Evolutionary conservation across 2,113 vertebrate genomes (phyloP).

Genomic region (Chionodraco myersi): DNA sequence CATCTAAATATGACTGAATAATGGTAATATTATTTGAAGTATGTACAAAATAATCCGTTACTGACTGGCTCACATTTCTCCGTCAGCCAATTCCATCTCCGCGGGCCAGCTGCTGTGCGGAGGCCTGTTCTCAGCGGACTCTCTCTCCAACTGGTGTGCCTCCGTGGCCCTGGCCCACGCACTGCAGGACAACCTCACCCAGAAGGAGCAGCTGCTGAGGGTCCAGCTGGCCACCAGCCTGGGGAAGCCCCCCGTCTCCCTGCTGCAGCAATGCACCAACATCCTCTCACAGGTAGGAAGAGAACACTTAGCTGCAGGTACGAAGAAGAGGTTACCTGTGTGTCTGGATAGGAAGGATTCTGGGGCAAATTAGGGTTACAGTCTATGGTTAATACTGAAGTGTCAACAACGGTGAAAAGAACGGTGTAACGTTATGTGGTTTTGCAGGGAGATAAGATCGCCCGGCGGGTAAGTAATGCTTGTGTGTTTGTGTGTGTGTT

Average conservation of each 20-base stretch:
- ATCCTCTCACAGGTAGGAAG: slow-evolving; percentile 95
- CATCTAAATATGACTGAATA: no score
- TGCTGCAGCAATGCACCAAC: slow-evolving; percentile 99
- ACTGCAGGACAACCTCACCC: slow-evolving; percentile 92
- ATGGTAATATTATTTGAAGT: no score
- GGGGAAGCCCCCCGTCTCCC: slow-evolving; percentile 94
- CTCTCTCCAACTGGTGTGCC: slow-evolving; percentile 98
- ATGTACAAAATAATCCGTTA: background rate
- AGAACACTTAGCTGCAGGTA: background rate
- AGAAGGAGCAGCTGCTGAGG: slow-evolving; percentile 96
- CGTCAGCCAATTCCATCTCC: slow-evolving; percentile 92
- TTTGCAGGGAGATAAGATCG: slow-evolving; percentile 99
- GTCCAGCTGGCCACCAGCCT: slow-evolving; percentile 97
- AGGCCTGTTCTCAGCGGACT: slow-evolving; percentile 95
- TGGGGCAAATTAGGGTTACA: background rate
- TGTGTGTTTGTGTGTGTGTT: slow-evolving; percentile 61
- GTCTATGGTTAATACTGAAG: slow-evolving; percentile 8
- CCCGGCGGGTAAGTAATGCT: slow-evolving; percentile 95
- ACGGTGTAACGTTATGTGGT: slow-evolving; percentile 86
- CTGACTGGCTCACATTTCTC: background rate
- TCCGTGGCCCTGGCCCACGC: slow-evolving; percentile 96
- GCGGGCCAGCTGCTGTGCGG: slow-evolving; percentile 97
- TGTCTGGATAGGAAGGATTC: slow-evolving; percentile 1
- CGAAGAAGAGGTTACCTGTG: background rate
- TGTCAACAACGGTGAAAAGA: slow-evolving; percentile 63